phyloP scores from a whole-genome alignment of 2,888 invertebrate species.

The Nomada ruficornis region DNA sequence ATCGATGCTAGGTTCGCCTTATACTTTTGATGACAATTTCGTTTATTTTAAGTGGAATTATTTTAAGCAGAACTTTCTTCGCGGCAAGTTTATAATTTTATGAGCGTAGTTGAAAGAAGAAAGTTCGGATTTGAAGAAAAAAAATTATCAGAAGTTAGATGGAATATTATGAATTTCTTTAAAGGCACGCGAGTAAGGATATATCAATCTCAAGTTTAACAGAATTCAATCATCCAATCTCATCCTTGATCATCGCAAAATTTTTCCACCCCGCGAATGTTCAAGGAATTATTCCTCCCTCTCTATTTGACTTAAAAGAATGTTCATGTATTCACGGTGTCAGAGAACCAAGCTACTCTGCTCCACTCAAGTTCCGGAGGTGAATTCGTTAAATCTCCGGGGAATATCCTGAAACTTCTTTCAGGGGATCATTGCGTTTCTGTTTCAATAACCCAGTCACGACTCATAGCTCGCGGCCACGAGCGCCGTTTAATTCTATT shows the following conservation, averaged over 20 bases:
- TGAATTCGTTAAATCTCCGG: conserved; percentile 54
- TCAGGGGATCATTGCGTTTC: conserved; percentile 39
- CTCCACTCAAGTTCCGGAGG: conserved; percentile 1
- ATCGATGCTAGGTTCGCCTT: too few species aligned
- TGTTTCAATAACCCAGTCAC: conserved; percentile 58
- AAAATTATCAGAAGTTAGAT: too few species aligned
- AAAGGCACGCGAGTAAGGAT: too few species aligned
- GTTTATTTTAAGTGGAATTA: too few species aligned
- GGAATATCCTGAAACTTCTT: conserved; percentile 47
- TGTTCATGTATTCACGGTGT: conserved; percentile 3
- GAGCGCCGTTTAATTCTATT: conserved; percentile 56
- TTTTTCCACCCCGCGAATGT: too few species aligned
- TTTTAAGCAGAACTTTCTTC: too few species aligned
- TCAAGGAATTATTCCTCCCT: background rate
- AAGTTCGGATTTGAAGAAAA: too few species aligned
- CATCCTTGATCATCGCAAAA: background rate
- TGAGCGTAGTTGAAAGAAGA: too few species aligned
- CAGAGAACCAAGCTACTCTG: conserved; percentile 2
- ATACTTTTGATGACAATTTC: too few species aligned
- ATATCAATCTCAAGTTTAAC: background rate
- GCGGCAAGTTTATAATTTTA: too few species aligned
- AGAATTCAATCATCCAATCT: background rate
- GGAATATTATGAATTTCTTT: too few species aligned
- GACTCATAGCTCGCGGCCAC: conserved; percentile 54
- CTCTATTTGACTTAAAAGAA: background rate